Conservation (phyloP, 2,888 invertebrate genomes). For the Mesorhabditis sp. region DNA sequence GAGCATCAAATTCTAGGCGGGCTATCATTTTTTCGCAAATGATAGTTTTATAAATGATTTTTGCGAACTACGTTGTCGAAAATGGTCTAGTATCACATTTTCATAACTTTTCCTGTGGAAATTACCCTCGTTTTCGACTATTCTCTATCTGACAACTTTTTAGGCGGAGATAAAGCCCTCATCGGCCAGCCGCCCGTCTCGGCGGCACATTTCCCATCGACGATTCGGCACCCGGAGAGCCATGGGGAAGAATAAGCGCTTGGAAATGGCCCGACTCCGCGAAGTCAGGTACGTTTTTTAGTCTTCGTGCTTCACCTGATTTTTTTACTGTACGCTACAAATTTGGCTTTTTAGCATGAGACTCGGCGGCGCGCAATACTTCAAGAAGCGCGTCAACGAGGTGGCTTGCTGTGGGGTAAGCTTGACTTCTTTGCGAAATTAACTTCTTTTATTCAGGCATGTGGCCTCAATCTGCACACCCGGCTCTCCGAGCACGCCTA, state of each 20-base stretch:
- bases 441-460: slow-evolving; percentile 24
- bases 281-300: slow-evolving; percentile 22
- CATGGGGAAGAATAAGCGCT: slow-evolving; percentile 30
- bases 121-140: neutral
- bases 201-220: slow-evolving; percentile 15
- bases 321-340: slow-evolving; percentile 8
- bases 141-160: neutral
- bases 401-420: slow-evolving; percentile 41
- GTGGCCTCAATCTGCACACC: slow-evolving; percentile 37
- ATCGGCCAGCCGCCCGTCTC: neutral
- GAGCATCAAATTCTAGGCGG: too few species aligned
- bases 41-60: too few species aligned
- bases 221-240: slow-evolving; percentile 42
- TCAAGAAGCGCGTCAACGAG: slow-evolving; percentile 51
- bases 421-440: too few species aligned
- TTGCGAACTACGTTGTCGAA: too few species aligned
- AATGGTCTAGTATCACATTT: too few species aligned
- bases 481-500: slow-evolving; percentile 53
- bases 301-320: neutral
- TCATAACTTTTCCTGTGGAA: too few species aligned
- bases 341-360: slow-evolving; percentile 23
- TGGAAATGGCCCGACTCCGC: slow-evolving; percentile 46
- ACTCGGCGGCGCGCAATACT: slow-evolving; percentile 54
- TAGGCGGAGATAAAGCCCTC: neutral
- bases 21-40: too few species aligned